Evolutionary conservation across 1,140 invertebrate species (phyloP).

Genomic region (Drosophila grimshawi): DNA sequence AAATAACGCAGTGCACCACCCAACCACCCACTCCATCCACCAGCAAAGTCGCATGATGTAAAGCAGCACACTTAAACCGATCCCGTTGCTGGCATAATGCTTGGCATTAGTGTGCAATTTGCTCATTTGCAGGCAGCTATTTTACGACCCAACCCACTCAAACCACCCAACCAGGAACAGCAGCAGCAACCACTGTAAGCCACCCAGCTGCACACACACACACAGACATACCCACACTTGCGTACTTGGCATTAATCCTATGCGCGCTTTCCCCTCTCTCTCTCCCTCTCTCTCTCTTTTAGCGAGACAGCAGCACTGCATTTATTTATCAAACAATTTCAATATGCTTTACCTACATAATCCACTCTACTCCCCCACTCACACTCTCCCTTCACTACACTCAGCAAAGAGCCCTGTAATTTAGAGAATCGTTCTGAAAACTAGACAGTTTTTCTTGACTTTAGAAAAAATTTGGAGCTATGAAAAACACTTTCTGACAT

Average conservation of each 20-base stretch:
- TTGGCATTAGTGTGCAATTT: slow-evolving; percentile 81
- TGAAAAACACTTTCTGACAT: too few species aligned
- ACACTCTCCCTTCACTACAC: slow-evolving; percentile 2
- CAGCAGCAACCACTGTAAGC: slow-evolving; percentile 6
- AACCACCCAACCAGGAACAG: neutral
- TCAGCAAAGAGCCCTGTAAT: neutral
- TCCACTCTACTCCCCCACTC: slow-evolving; percentile 13
- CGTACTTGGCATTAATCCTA: slow-evolving; percentile 65
- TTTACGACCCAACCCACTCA: slow-evolving; percentile 21
- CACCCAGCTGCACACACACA: slow-evolving; percentile 10
- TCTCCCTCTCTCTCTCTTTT: neutral
- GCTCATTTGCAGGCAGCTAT: slow-evolving; percentile 76
- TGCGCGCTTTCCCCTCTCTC: slow-evolving; percentile 15
- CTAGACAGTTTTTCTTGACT: too few species aligned
- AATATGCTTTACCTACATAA: slow-evolving; percentile 74
- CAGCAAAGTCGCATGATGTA: slow-evolving; percentile 27
- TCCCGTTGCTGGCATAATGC: slow-evolving; percentile 68
- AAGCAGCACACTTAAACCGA: slow-evolving; percentile 53
- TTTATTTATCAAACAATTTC: slow-evolving; percentile 83
- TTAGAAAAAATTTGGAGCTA: too few species aligned
- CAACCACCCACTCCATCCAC: slow-evolving; percentile 14
- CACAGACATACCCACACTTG: slow-evolving; percentile 18
- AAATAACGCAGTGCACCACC: slow-evolving; percentile 63
- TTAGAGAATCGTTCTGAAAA: too few species aligned
- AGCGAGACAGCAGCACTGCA: slow-evolving; percentile 48